Evolutionary conservation across 2,113 vertebrate species (phyloP).

Genomic region (Otis tarda): DNA sequence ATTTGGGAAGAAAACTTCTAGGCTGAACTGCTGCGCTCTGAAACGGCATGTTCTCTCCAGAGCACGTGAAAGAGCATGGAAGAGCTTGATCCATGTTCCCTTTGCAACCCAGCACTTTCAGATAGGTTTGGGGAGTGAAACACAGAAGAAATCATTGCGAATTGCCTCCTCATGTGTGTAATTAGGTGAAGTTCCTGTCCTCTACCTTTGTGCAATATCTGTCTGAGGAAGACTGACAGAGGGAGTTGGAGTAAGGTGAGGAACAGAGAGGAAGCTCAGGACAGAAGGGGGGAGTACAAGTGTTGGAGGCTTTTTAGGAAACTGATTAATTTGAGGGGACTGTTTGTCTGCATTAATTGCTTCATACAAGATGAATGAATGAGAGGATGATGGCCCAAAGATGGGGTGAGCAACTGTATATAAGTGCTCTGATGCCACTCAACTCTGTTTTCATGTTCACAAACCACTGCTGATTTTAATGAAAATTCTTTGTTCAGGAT

Average conservation of each 20-base stretch:
- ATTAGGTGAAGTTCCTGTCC: not conserved
- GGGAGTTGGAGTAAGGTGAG: not conserved
- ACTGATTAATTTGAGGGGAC: not conserved
- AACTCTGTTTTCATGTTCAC: not conserved
- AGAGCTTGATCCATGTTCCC: rapidly evolving
- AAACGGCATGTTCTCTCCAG: rapidly evolving
- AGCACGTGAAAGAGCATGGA: too few species aligned
- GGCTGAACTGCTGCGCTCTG: not conserved
- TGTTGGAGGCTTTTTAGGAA: not conserved
- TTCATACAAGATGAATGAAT: not conserved
- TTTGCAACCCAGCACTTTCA: not conserved
- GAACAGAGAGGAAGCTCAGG: not conserved
- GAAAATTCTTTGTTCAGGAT: not conserved
- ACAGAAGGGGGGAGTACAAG: rapidly evolving
- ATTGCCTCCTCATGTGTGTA: not conserved
- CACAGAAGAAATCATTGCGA: not conserved
- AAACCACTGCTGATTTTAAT: not conserved
- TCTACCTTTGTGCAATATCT: not conserved
- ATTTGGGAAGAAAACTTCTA: not conserved
- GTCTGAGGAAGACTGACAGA: not conserved
- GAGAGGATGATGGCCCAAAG: not conserved
- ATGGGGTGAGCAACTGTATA: not conserved
- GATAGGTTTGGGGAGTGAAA: not conserved
- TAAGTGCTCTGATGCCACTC: not conserved
- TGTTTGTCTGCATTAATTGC: not conserved